Evolutionary conservation across 1,140 invertebrate genomes (phyloP).

Genomic region (Drosophila santomea): DNA sequence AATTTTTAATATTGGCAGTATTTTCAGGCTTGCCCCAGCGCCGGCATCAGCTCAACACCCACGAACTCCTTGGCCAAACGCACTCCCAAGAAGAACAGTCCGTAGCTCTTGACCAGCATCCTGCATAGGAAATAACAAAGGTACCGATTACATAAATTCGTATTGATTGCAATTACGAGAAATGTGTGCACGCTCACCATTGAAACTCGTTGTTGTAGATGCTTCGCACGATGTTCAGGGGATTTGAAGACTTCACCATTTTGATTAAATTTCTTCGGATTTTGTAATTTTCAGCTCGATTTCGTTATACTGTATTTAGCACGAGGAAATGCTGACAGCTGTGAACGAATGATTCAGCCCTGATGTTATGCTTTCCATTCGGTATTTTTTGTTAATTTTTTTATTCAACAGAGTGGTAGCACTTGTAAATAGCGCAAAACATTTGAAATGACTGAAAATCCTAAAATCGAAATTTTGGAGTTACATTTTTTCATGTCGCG

Average conservation of each 20-base stretch:
- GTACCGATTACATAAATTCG: conserved; percentile 49
- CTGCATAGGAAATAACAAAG: conserved; percentile 77
- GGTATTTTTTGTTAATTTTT: neutral
- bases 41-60: conserved; percentile 88
- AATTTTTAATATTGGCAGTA: conserved; percentile 49
- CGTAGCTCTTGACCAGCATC: conserved; percentile 89
- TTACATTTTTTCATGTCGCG: too few relatives aligned
- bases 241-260: conserved; percentile 75
- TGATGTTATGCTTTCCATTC: conserved; percentile 7
- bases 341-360: neutral
- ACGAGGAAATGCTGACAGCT: conserved; percentile 25
- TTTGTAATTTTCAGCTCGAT: conserved; percentile 10
- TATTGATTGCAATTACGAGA: too few relatives aligned
- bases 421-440: too few relatives aligned
- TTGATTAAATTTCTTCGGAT: conserved; percentile 23
- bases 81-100: conserved; percentile 88
- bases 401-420: neutral
- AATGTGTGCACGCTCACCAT: conserved; percentile 81
- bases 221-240: conserved; percentile 79
- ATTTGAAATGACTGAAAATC: too few relatives aligned
- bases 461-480: too few relatives aligned
- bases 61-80: conserved; percentile 89
- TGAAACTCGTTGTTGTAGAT: conserved; percentile 86
- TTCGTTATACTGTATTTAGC: conserved; percentile 3
- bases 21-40: conserved; percentile 83